Evolutionary conservation across 2,888 invertebrate genomes (phyloP).

Genomic region (Disparrhopalites patrizii): DNA sequence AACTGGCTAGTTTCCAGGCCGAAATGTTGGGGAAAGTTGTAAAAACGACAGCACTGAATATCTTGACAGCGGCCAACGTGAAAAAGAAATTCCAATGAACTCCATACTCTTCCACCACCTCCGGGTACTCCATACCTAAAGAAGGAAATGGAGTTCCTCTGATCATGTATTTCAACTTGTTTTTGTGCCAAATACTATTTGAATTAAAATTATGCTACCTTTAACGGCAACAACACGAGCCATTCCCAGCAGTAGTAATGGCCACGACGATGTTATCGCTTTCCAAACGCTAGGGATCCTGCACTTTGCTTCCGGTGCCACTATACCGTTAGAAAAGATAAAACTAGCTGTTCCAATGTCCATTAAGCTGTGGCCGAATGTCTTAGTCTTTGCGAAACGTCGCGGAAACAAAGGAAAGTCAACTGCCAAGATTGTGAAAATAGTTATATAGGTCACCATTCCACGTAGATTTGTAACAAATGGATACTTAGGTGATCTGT

Average conservation of each 20-base stretch:
- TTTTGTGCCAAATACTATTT: background rate
- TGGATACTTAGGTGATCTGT: slow-evolving; percentile 23
- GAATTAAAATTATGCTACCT: slow-evolving; percentile 34
- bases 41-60: slow-evolving; percentile 64
- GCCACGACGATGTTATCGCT: slow-evolving; percentile 52
- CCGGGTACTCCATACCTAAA: slow-evolving; percentile 69
- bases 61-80: slow-evolving; percentile 78
- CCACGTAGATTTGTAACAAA: slow-evolving; percentile 66
- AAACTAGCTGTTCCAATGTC: slow-evolving; percentile 91
- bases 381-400: slow-evolving; percentile 80
- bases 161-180: background rate
- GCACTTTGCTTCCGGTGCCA: slow-evolving; percentile 59
- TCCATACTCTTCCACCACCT: slow-evolving; percentile 90
- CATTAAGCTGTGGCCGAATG: slow-evolving; percentile 84
- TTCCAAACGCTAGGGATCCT: slow-evolving; percentile 50
- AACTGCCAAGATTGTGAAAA: slow-evolving; percentile 83
- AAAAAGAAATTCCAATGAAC: slow-evolving; percentile 98
- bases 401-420: slow-evolving; percentile 86
- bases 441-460: slow-evolving; percentile 67
- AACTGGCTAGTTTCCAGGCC: slow-evolving; percentile 58
- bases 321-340: slow-evolving; percentile 73
- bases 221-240: slow-evolving; percentile 53
- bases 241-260: slow-evolving; percentile 61
- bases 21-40: slow-evolving; percentile 56
- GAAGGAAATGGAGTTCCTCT: background rate